These are phyloP conservation scores for Drosophila nasuta DNA, from an alignment of 1,140 invertebrate species.

Conservation along the genomic window DNA sequence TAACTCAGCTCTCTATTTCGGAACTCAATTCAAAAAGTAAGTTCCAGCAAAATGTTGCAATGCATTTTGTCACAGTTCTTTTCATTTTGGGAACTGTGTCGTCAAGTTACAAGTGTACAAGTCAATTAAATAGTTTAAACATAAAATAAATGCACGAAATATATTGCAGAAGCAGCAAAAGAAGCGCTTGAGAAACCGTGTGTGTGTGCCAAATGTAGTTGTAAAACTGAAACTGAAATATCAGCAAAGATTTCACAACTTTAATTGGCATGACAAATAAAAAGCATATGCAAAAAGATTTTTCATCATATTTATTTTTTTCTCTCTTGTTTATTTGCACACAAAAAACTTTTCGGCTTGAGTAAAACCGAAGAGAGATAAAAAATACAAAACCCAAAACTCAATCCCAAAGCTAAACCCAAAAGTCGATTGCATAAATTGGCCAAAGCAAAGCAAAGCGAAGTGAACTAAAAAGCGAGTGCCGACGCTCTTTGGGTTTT, in stretches of 20 bases:
- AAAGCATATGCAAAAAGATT: slow-evolving; percentile 34
- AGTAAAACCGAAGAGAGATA: slow-evolving; percentile 5
- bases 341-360: slow-evolving; percentile 24
- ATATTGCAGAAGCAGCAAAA: slow-evolving; percentile 6
- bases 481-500: background rate
- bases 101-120: slow-evolving; percentile 29
- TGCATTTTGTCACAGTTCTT: background rate
- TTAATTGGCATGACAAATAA: slow-evolving; percentile 65
- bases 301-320: slow-evolving; percentile 13
- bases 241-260: slow-evolving; percentile 64
- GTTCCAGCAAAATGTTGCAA: background rate
- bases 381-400: slow-evolving; percentile 8
- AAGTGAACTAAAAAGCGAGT: slow-evolving; percentile 33
- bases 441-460: slow-evolving; percentile 30
- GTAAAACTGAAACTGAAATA: slow-evolving; percentile 59
- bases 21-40: background rate
- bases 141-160: slow-evolving; percentile 13
- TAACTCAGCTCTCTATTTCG: background rate
- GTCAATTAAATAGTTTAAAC: slow-evolving; percentile 35
- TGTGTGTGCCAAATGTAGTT: slow-evolving; percentile 11
- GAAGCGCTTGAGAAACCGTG: slow-evolving; percentile 18
- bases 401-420: slow-evolving; percentile 8
- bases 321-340: slow-evolving; percentile 37
- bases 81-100: slow-evolving; percentile 1
- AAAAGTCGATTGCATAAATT: slow-evolving; percentile 45